phyloP scores from a whole-genome alignment of 1,140 invertebrate genomes.

The Proctacanthus coquilletti region DNA sequence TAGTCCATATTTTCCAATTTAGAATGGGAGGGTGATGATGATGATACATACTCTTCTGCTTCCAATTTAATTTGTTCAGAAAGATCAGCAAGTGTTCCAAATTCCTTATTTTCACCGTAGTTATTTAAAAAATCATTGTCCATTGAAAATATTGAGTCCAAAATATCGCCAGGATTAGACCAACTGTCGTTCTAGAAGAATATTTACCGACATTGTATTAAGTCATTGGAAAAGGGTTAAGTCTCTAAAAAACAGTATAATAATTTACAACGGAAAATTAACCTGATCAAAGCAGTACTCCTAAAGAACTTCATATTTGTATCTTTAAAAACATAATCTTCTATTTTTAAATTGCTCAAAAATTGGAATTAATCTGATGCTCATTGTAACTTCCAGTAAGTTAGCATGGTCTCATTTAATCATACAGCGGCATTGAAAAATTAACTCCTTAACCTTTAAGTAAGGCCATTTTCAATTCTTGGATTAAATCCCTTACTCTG shows the following conservation, averaged over 20 bases:
- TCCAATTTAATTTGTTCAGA: neutral
- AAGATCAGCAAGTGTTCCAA: neutral
- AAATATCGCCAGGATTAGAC: neutral
- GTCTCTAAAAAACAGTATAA: neutral
- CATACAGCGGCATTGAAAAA: no score
- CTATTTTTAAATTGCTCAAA: no score
- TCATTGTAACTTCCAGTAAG: no score
- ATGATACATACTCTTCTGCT: conserved; percentile 1
- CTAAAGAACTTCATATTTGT: neutral
- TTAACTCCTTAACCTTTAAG: no score
- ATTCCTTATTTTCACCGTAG: neutral
- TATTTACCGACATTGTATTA: neutral
- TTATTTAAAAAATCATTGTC: conserved; percentile 1
- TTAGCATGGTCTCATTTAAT: no score
- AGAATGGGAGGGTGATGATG: neutral
- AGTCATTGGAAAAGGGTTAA: neutral
- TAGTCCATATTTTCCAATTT: neutral
- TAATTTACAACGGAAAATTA: neutral
- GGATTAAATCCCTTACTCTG: no score
- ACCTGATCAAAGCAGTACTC: no score
- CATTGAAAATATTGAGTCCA: neutral
- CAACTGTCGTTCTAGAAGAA: conserved; percentile 1
- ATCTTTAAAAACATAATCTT: neutral
- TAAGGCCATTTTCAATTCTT: no score
- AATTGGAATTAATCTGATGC: no score